Evolutionary conservation across 2,113 vertebrate genomes (phyloP).

Genomic region (Pygoscelis antarcticus): DNA sequence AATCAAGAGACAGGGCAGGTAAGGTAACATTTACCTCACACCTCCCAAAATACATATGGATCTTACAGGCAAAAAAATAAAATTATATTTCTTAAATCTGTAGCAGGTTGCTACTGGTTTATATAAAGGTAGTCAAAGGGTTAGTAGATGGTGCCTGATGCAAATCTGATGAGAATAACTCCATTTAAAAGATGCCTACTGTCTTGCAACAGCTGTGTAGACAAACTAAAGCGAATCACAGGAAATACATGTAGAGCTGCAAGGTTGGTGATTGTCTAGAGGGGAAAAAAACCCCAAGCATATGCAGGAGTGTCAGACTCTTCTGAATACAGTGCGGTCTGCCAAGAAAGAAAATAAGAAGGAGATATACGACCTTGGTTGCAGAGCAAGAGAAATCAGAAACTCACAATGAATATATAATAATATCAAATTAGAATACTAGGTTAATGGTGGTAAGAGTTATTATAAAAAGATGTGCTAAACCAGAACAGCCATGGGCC

Average conservation of each 20-base stretch:
- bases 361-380: background rate
- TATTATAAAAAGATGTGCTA: background rate
- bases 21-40: constrained; percentile 25
- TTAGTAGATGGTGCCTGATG: background rate
- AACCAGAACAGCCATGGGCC: background rate
- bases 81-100: background rate
- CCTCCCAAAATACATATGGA: background rate
- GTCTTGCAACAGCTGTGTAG: background rate
- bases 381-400: background rate
- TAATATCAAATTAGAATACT: background rate
- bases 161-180: background rate
- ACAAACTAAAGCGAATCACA: background rate
- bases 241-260: background rate
- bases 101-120: background rate
- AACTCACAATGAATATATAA: background rate
- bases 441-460: background rate
- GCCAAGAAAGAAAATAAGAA: background rate
- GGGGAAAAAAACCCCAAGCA: accelerated
- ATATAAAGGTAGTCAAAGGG: background rate
- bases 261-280: background rate
- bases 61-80: background rate
- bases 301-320: background rate
- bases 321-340: background rate
- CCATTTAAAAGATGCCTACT: background rate
- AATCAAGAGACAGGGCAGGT: background rate